Conservation (phyloP, 1,140 invertebrate species). For the Drosophila arawakana region DNA sequence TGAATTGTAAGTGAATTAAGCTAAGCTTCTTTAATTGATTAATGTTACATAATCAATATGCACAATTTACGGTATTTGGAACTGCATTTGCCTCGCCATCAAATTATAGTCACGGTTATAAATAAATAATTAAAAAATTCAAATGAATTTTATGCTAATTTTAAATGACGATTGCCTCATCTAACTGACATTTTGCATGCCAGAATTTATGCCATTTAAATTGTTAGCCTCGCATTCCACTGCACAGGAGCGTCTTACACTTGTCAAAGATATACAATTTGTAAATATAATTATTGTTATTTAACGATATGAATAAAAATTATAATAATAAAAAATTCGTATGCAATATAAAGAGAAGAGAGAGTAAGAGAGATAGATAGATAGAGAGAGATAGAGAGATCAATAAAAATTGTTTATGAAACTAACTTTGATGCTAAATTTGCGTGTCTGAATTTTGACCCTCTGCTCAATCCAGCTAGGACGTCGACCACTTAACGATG, state of each 20-base stretch:
- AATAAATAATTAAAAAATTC: conserved; percentile 37
- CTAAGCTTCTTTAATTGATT: not conserved
- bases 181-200: conserved; percentile 26
- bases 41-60: not conserved
- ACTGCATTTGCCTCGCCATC: conserved; percentile 8
- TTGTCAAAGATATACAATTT: conserved; percentile 12
- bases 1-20: too few species aligned
- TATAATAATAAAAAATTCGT: conserved; percentile 58
- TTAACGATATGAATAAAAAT: conserved; percentile 49
- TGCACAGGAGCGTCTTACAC: conserved; percentile 44
- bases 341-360: conserved; percentile 74
- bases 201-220: conserved; percentile 24
- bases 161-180: conserved; percentile 40
- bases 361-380: conserved; percentile 39
- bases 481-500: conserved; percentile 84
- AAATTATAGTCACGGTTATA: conserved; percentile 44
- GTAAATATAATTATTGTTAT: conserved; percentile 16
- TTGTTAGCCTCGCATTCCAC: conserved; percentile 35
- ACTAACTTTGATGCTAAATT: conserved; percentile 85
- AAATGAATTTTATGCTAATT: conserved; percentile 45
- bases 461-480: conserved; percentile 84
- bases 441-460: conserved; percentile 85
- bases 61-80: conserved; percentile 8
- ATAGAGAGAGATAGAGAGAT: conserved; percentile 68
- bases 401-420: conserved; percentile 83